Conservation (phyloP, 2,113 vertebrate species). For the Terrapene triunguis region DNA sequence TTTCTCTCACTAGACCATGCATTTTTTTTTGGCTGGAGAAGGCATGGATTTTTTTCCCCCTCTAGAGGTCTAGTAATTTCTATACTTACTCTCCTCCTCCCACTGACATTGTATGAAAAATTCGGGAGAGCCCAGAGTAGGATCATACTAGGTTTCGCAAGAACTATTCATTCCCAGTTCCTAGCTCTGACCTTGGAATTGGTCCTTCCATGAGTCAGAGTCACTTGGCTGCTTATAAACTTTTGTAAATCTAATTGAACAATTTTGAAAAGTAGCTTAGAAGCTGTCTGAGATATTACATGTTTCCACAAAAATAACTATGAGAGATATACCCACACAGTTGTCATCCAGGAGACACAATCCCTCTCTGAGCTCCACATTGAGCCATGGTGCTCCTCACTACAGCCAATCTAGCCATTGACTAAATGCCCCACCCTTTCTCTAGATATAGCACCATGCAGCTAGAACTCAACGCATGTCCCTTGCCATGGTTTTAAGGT, state of each 20-base stretch:
- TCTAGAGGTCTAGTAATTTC: background rate
- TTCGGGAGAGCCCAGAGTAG: fast-evolving
- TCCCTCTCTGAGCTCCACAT: background rate
- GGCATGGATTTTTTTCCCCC: background rate
- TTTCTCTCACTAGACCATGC: background rate
- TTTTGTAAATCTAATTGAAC: background rate
- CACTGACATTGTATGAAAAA: background rate
- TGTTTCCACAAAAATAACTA: background rate
- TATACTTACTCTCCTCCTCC: background rate
- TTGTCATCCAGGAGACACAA: background rate
- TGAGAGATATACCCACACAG: background rate
- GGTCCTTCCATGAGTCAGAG: background rate
- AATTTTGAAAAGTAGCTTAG: background rate
- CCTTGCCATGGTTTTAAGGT: background rate
- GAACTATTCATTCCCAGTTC: background rate
- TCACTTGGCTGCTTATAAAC: background rate
- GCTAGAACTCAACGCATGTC: background rate
- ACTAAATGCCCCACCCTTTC: background rate
- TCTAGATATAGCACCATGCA: background rate
- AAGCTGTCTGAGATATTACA: background rate
- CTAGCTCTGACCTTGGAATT: background rate
- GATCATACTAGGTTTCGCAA: background rate
- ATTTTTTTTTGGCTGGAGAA: background rate
- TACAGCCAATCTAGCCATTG: background rate
- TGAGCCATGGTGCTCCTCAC: background rate